Conservation (phyloP, 53 echinoderm and acorn worm species). For the Hippasteria phrygiana region DNA sequence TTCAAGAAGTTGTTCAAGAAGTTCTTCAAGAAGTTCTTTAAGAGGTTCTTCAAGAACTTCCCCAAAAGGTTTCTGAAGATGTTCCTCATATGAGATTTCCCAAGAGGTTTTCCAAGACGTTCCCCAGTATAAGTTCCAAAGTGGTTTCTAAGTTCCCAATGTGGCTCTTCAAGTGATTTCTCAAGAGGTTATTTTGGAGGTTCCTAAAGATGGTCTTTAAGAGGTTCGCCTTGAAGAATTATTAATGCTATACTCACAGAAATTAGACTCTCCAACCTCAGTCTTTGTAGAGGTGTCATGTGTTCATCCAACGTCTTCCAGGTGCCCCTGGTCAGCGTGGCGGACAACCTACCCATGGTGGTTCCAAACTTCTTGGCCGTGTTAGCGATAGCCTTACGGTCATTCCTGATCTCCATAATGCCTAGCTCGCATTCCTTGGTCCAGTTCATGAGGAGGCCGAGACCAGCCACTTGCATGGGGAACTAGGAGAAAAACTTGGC, state of each 20-base stretch:
- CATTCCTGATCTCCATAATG: constrained; percentile 89
- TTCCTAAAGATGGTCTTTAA: too few species aligned
- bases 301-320: constrained; percentile 94
- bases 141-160: too few species aligned
- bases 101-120: too few species aligned
- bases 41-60: neutral
- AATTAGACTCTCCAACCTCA: constrained; percentile 91
- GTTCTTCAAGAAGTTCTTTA: too few species aligned
- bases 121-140: too few species aligned
- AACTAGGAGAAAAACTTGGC: constrained; percentile 64
- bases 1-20: too few species aligned
- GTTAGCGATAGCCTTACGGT: constrained; percentile 92
- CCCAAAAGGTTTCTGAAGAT: neutral
- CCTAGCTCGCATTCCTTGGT: constrained; percentile 98
- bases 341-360: constrained; percentile 75
- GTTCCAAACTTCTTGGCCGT: constrained; percentile 89
- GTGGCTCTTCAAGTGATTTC: too few species aligned
- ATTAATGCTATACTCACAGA: constrained; percentile 69
- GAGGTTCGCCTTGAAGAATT: too few species aligned
- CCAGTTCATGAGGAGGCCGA: constrained; percentile 95
- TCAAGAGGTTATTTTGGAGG: too few species aligned
- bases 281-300: constrained; percentile 87
- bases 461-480: constrained; percentile 91
- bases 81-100: too few species aligned
- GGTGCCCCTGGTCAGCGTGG: constrained; percentile 80